phyloP scores from a whole-genome alignment of 2,797 vertebrate genomes.

The Halcyon badia region DNA sequence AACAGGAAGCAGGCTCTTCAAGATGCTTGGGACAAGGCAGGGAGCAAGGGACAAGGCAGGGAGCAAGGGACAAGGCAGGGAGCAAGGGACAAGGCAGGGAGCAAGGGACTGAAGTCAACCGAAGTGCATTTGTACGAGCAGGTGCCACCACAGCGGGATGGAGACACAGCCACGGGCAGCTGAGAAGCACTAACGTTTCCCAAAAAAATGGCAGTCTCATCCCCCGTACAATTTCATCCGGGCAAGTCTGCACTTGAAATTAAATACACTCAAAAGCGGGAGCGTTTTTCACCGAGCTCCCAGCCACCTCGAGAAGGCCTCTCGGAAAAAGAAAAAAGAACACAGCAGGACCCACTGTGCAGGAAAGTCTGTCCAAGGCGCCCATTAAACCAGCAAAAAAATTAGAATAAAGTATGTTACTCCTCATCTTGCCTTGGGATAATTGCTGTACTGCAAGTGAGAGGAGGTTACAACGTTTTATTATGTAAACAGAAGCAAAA shows the following conservation, averaged over 20 bases:
- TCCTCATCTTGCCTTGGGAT: background rate
- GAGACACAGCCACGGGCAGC: fast-evolving
- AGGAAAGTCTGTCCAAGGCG: background rate
- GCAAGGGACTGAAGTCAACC: background rate
- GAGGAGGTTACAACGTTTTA: background rate
- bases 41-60: background rate
- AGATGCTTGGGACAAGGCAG: background rate
- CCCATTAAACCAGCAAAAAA: fast-evolving
- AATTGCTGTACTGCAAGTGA: background rate
- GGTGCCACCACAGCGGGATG: fast-evolving
- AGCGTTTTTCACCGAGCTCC: background rate
- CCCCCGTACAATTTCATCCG: fast-evolving
- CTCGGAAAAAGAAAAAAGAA: background rate
- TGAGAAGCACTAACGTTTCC: background rate
- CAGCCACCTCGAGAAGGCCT: background rate
- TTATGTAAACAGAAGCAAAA: background rate
- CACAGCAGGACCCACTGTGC: fast-evolving
- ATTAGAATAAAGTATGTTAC: background rate
- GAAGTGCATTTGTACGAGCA: fast-evolving
- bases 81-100: background rate
- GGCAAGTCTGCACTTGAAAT: background rate
- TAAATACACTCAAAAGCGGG: background rate
- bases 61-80: no score
- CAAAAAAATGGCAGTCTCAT: background rate
- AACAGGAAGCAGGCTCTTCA: background rate